Percentiles rank a stretch among this genome's conserved stretches.
These are phyloP conservation scores for Sylvietta virens DNA, from an alignment of 2,113 vertebrate genomes.

Conservation along the genomic window DNA sequence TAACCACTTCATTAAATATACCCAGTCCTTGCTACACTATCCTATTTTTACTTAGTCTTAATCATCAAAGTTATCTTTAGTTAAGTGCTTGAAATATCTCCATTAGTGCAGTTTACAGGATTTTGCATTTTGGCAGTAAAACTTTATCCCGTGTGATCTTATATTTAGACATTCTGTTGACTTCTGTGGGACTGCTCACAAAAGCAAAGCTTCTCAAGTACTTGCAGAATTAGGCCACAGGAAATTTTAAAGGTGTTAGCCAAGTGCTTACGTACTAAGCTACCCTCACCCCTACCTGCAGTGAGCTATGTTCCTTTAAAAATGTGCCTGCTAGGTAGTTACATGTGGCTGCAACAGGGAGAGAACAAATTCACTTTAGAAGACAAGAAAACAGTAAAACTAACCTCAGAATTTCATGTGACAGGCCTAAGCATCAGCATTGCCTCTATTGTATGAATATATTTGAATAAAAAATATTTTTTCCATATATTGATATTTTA, in stretches of 20 bases:
- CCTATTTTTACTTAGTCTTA: neutral
- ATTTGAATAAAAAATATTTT: neutral
- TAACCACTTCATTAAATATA: neutral
- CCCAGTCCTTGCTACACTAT: neutral
- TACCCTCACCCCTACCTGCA: neutral
- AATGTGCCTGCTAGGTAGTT: neutral
- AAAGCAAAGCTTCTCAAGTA: neutral
- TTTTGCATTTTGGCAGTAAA: neutral
- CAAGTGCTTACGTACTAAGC: neutral
- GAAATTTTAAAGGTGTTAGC: neutral
- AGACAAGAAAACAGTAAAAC: neutral
- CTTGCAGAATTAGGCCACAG: neutral
- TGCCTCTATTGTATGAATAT: neutral
- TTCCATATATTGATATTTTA: neutral
- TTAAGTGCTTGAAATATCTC: neutral
- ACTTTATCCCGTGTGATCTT: neutral
- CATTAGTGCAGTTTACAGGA: neutral
- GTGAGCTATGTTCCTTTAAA: neutral
- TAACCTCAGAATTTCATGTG: neutral
- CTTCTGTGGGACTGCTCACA: neutral
- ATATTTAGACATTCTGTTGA: neutral
- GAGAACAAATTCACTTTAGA: neutral
- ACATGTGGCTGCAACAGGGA: neutral
- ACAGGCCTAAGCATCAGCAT: neutral
- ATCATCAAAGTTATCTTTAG: neutral